phyloP scores from a whole-genome alignment of 2,113 vertebrate genomes.

The Engraulis encrasicolus region DNA sequence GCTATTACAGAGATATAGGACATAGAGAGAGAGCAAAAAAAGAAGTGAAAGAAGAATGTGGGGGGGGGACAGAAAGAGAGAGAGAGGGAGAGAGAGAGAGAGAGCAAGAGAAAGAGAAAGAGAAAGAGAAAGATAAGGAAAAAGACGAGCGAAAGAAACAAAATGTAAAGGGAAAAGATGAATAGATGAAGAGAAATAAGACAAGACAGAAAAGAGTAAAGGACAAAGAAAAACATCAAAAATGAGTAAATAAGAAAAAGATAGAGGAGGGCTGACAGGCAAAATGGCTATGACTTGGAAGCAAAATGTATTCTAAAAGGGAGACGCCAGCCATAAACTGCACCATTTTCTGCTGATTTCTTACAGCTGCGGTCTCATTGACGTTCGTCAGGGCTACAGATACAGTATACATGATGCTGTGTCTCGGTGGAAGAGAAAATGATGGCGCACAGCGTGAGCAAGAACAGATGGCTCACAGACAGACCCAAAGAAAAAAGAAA shows the following conservation, averaged over 20 bases:
- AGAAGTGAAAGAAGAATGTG: not conserved
- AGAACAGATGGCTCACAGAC: not conserved
- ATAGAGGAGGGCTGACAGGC: not conserved
- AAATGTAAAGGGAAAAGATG: conserved; percentile 31
- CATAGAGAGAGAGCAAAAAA: not conserved
- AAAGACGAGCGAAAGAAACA: conserved; percentile 19
- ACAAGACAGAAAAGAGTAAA: not conserved
- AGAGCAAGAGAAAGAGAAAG: not conserved
- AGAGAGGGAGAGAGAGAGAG: not conserved
- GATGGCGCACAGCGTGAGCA: not conserved
- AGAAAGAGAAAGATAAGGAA: not conserved
- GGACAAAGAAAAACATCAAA: not conserved
- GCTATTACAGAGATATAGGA: conserved; percentile 9
- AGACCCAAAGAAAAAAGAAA: not conserved
- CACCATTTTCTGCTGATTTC: not conserved
- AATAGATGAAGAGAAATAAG: conserved; percentile 31
- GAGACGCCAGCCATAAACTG: not conserved
- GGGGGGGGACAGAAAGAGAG: not conserved
- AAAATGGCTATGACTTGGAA: not conserved
- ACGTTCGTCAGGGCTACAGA: not conserved
- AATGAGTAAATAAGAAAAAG: not conserved
- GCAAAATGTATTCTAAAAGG: not conserved
- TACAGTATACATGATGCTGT: not conserved
- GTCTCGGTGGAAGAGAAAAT: not conserved
- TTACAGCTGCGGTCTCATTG: not conserved